These are phyloP conservation scores for Odocoileus virginianus DNA, from an alignment of 2,113 vertebrate species.

Conservation along the genomic window DNA sequence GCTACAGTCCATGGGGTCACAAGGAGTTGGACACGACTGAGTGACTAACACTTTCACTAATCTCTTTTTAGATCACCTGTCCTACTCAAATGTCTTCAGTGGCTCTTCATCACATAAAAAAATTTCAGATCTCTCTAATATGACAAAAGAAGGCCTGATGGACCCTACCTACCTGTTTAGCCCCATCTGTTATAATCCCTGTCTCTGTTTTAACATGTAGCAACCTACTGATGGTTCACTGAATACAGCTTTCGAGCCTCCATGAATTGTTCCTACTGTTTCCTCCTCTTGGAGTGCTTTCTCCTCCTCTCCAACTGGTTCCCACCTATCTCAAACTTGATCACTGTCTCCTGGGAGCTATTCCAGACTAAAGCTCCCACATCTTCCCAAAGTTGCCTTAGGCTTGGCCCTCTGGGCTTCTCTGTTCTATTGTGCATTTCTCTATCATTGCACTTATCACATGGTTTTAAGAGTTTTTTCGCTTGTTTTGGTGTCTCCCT, in stretches of 20 bases:
- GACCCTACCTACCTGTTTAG: not conserved
- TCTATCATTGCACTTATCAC: not conserved
- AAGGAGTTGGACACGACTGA: rapidly evolving
- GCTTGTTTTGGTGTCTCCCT: not conserved
- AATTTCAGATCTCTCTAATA: not conserved
- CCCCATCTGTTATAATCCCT: not conserved
- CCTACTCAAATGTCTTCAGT: not conserved
- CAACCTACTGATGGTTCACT: not conserved
- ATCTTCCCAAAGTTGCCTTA: not conserved
- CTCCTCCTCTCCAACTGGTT: not conserved
- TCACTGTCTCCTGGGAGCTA: not conserved
- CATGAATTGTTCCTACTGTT: not conserved
- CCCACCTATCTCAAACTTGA: not conserved
- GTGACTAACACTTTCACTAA: not conserved
- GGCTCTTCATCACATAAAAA: not conserved
- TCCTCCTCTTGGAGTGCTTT: not conserved
- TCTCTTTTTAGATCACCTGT: not conserved
- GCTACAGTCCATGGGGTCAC: not conserved
- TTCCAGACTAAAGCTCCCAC: not conserved
- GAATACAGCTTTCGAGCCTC: not conserved
- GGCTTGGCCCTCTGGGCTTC: not conserved
- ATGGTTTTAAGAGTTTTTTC: not conserved
- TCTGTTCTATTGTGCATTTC: not conserved
- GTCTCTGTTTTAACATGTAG: not conserved
- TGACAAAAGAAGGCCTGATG: not conserved